These are phyloP conservation scores for Napeogenes sylphis DNA, from an alignment of 2,888 invertebrate genomes.

Conservation along the genomic window DNA sequence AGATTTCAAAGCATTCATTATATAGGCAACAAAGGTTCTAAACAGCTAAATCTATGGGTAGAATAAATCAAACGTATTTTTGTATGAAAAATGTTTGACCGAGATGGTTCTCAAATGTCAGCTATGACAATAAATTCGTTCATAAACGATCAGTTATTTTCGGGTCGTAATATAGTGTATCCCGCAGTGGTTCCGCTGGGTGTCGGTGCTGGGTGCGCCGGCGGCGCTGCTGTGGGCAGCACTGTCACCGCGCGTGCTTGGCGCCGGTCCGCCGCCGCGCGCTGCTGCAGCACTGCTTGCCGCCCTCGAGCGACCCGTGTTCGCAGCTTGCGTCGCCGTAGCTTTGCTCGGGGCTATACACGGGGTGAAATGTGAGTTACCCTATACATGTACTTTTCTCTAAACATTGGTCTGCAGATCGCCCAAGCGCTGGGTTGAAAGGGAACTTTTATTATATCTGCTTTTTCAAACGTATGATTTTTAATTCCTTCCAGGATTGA, in stretches of 20 bases:
- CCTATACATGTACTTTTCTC: not conserved
- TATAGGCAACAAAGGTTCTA: too few species aligned
- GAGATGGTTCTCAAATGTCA: not conserved
- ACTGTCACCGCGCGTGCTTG: conserved; percentile 48
- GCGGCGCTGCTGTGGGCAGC: conserved; percentile 54
- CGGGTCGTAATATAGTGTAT: not conserved
- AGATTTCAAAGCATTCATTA: too few species aligned
- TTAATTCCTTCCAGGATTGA: too few species aligned
- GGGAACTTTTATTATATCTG: too few species aligned
- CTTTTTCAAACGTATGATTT: too few species aligned
- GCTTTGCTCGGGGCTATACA: conserved; percentile 62
- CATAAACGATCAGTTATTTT: not conserved
- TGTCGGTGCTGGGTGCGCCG: conserved; percentile 46
- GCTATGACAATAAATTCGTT: not conserved
- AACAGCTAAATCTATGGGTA: too few species aligned
- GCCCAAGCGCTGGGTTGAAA: too few species aligned
- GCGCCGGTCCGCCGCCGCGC: conserved; percentile 41
- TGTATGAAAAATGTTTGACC: too few species aligned
- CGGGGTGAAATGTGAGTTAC: conserved; percentile 52
- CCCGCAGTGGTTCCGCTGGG: conserved; percentile 55
- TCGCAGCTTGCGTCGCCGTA: conserved; percentile 50
- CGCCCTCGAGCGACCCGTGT: conserved; percentile 60
- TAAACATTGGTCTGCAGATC: not conserved
- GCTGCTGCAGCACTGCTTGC: conserved; percentile 54
- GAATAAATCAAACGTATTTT: too few species aligned